Evolutionary conservation across 1,140 invertebrate species (phyloP), one percentile per base, ranked within the genome.

Genomic region (Cotesia vestalis): DNA sequence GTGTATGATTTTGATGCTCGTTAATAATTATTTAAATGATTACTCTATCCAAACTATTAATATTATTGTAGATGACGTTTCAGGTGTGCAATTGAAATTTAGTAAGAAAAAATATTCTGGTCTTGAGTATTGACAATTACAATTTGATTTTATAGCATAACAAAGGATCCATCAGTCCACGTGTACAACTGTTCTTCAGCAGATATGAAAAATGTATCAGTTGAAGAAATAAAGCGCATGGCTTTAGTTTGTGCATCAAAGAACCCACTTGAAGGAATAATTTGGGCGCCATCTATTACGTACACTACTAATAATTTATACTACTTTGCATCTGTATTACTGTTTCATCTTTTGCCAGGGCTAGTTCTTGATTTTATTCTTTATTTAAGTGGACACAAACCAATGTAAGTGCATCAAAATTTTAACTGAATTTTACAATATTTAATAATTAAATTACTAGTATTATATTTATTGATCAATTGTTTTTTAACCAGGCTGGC

Each of bases 281-380:
- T 95, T 3, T 95, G 94, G 94, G 85, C 88, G 68, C 91, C 92
- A 0, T 83, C 85, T 1, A 89, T 90, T 0, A 76, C 78, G 0
- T 78, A 91, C 1, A 90, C 89, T 0, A 82, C 77, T 0, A 90
- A 79, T 51, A 87, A 84, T 63, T 80, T 82, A 0, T 4, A 88
- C 1, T 89, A 90, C 82, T 91, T 89, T 66, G 63, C 90, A 0
- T 81, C 88, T 76, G 86, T 91, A 3, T 76, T 93, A 11, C 71
- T 94, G 0, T 80, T 91, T 2, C 93, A 95, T 76, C 63, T 91
- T 75, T 81, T 94, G 0, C 94, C 94, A 0, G 92, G 93, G 2
- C 77, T 94, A 12, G 63, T 94, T 1, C 81, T 94, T 17, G 94
- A 95, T 79, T 77, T 84, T 0, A 52, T 91, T 9, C 81, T 92